Evolutionary conservation across 2,888 invertebrate species (phyloP).

Genomic region (Drosophila fulvimacula): DNA sequence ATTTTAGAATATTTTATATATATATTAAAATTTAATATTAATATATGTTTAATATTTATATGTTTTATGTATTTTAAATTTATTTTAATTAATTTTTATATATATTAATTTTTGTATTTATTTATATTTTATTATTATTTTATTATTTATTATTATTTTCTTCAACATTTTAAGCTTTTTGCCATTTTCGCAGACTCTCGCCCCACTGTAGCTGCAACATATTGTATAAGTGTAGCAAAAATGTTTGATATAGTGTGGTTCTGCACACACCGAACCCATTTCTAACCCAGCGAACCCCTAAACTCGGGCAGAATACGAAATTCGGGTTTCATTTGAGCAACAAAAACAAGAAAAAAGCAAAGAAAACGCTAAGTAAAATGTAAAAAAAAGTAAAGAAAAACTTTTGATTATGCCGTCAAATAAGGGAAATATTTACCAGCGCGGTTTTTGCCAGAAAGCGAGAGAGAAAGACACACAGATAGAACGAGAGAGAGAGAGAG

Average conservation of each 20-base stretch:
- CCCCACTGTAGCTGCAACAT: constrained; percentile 65
- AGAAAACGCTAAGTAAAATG: constrained; percentile 9
- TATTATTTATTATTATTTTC: too few relatives aligned
- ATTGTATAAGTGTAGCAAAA: constrained; percentile 78
- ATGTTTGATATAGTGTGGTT: constrained; percentile 77
- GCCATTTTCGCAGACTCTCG: background rate
- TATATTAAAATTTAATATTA: too few relatives aligned
- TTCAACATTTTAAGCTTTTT: background rate
- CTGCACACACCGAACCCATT: constrained; percentile 10
- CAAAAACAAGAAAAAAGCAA: background rate
- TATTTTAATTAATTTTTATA: too few relatives aligned
- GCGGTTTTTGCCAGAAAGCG: constrained; percentile 52
- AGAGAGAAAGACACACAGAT: too few relatives aligned
- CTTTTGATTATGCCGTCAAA: constrained; percentile 70
- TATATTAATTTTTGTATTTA: too few relatives aligned
- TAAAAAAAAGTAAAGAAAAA: constrained; percentile 33
- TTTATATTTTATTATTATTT: too few relatives aligned
- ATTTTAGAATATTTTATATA: too few relatives aligned
- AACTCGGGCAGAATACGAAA: constrained; percentile 48
- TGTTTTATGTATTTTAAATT: too few relatives aligned
- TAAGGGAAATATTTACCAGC: constrained; percentile 71
- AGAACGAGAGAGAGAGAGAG: background rate
- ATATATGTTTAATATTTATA: too few relatives aligned
- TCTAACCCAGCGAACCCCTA: constrained; percentile 36
- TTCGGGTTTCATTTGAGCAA: constrained; percentile 68